A percentile compares a stretch with the other conserved stretches of the same genome.
Evolutionary conservation across 1,140 invertebrate species (phyloP).

Genomic region (Diorhabda elongata): DNA sequence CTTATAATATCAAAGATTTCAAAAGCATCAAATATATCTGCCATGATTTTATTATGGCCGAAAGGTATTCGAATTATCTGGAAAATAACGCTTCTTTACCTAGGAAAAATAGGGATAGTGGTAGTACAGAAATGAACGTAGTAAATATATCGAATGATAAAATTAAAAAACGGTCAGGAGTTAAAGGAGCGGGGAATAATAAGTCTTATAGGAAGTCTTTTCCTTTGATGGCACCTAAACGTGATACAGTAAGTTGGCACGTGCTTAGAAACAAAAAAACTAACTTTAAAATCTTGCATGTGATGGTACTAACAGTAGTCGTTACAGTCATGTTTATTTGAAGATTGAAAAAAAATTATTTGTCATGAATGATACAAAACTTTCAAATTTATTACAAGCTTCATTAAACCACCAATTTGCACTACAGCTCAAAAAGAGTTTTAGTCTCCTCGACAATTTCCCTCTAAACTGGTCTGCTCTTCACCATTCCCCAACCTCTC

Average conservation of each 20-base stretch:
- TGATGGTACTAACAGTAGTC: background rate
- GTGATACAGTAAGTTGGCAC: slow-evolving; percentile 20
- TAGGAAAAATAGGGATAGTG: slow-evolving; percentile 4
- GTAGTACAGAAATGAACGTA: slow-evolving; percentile 3
- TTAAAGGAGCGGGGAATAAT: slow-evolving; percentile 12
- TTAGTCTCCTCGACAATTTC: no score
- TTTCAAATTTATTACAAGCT: no score
- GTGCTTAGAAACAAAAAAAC: background rate
- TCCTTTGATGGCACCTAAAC: slow-evolving; percentile 23
- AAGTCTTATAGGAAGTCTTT: slow-evolving; percentile 27
- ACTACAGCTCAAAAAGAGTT: no score
- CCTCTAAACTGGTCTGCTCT: no score
- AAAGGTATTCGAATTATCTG: slow-evolving; percentile 26
- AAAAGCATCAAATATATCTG: slow-evolving; percentile 22
- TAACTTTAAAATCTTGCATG: background rate
- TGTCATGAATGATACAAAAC: no score
- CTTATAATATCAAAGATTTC: slow-evolving; percentile 8
- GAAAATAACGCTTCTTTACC: slow-evolving; percentile 4
- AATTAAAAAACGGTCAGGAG: background rate
- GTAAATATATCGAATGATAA: slow-evolving; percentile 8
- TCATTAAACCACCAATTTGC: no score
- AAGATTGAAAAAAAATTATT: no score
- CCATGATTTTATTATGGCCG: slow-evolving; percentile 30
- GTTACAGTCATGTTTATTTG: no score
- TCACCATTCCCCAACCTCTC: no score